Evolutionary conservation across 2,888 invertebrate genomes (phyloP), one percentile per base, ranked within the genome.

Genomic region (Sisyra terminalis): DNA sequence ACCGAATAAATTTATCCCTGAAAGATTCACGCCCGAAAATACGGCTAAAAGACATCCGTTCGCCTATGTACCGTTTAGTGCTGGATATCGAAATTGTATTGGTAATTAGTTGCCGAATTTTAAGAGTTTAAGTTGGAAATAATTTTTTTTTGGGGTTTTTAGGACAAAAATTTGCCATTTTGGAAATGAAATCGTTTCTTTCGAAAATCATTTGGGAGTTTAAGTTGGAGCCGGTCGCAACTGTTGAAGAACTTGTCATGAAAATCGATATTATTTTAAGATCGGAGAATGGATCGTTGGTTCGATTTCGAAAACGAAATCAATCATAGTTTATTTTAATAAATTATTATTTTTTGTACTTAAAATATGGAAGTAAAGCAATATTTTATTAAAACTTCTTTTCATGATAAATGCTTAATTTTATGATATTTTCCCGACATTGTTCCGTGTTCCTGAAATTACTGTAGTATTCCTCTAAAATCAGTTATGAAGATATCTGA

Each of bases 111-210:
- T 15, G 10, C 15, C 3, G 29, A 16, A 13, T 60, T 58, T 55
- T 55, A 64, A 64, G 62, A 52, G 61, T 63, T 60, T 52, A 59
- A 57, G 58, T 61, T 61, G 63, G 64, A 48, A 60, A 63, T 63
- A 11, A 31, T 37, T 13, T 37, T 37, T 61, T 59, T 57, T 55
- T 53, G 53, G 57, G 59, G 56, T 32, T 63, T 63, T 4, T 59
- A 75, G 77, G 79, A n/a, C 71, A 78, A 57, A 69, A 71, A 48
- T 79, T 75, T 51, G 78, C 78, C 0, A 69, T 74, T 58, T 53
- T 75, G 34, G 79, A 79, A 55, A 67, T 77, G 10, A 71, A 71
- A 55, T 65, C 71, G 44, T 52, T 73, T 1, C 51, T 78, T 14
- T 66, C 70, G 11, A 64, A 65, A 15, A 60, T 78, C 9, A 52